phyloP scores from a whole-genome alignment of 1,140 invertebrate species.

The Scylla paramamosain region DNA sequence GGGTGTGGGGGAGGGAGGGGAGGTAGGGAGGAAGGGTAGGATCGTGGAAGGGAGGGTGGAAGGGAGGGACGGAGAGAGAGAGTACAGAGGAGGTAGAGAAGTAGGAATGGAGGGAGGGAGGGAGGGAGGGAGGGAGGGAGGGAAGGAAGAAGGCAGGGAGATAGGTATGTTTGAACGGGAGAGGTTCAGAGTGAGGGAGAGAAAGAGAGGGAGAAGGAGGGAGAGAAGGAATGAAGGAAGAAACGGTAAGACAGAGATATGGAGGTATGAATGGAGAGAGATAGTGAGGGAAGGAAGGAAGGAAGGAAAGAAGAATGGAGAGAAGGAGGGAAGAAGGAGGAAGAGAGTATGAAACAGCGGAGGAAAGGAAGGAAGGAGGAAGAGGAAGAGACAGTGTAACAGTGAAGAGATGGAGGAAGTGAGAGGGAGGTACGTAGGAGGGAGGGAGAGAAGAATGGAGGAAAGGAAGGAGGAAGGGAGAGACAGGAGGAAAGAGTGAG shows the following conservation, averaged over 20 bases:
- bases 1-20: not conserved
- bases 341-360: no score
- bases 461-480: no score
- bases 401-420: no score
- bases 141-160: not conserved
- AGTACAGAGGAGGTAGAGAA: not conserved
- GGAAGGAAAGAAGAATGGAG: no score
- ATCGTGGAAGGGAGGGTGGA: not conserved
- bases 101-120: not conserved
- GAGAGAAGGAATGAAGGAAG: not conserved
- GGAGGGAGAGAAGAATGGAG: no score
- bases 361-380: no score
- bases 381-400: no score
- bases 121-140: not conserved
- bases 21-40: not conserved
- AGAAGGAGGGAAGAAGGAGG: no score
- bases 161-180: not conserved
- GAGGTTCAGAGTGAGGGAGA: not conserved
- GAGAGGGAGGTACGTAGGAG: no score
- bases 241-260: not conserved
- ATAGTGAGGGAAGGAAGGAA: no score
- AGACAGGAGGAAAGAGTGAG: no score
- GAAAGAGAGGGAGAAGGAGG: not conserved
- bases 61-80: not conserved
- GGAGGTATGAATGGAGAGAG: no score